Evolutionary conservation across 2,888 invertebrate species (phyloP).

Genomic region (Phalera bucephala): DNA sequence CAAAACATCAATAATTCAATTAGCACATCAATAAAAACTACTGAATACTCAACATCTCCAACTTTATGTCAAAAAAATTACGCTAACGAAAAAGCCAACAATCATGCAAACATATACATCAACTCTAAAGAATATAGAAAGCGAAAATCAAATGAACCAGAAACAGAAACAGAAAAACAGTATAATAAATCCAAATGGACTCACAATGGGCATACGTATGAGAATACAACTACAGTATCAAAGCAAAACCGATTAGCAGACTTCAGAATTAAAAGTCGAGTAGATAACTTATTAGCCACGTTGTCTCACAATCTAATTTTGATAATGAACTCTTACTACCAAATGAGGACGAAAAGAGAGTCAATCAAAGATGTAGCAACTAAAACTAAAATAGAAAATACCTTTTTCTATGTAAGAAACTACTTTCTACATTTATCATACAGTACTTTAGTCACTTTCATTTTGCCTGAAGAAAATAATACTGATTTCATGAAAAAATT

Average conservation of each 20-base stretch:
- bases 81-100: no score
- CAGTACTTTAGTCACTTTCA: constrained; percentile 28
- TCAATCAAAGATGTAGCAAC: neutral
- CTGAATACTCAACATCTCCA: no score
- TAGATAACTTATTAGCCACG: constrained; percentile 5
- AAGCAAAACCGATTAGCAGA: neutral
- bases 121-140: no score
- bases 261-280: no score
- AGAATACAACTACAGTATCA: neutral
- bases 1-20: no score
- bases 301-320: constrained; percentile 33
- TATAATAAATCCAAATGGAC: no score
- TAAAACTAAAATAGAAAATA: neutral
- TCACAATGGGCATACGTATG: no score
- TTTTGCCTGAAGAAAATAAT: constrained; percentile 44
- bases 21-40: no score
- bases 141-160: no score
- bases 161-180: no score
- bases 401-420: constrained; percentile 24
- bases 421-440: constrained; percentile 43
- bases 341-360: neutral
- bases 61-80: no score
- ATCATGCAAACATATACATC: no score
- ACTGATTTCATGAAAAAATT: constrained; percentile 31
- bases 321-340: constrained; percentile 26